Conservation (phyloP, 2,888 invertebrate genomes). For the Parnassius glacialis region DNA sequence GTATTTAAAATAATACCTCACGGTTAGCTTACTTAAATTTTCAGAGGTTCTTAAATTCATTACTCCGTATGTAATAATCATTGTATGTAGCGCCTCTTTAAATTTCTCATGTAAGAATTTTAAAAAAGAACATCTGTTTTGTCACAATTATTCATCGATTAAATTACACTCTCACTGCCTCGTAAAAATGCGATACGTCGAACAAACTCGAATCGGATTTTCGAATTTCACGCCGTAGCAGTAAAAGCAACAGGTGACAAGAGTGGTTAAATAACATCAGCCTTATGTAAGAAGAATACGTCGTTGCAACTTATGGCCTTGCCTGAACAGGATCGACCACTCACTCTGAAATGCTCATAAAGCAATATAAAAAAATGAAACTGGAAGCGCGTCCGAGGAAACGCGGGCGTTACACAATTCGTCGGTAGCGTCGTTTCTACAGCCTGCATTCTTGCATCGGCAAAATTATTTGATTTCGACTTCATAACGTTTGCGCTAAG, state of each 20-base stretch:
- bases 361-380: conserved; percentile 7
- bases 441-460: conserved; percentile 1
- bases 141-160: neutral
- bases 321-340: conserved; percentile 11
- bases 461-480: neutral
- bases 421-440: neutral
- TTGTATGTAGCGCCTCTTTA: no score
- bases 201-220: conserved; percentile 14
- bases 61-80: no score
- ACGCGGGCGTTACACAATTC: conserved; percentile 15
- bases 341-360: conserved; percentile 8
- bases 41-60: no score
- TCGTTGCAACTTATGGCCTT: conserved; percentile 22
- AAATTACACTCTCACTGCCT: conserved; percentile 8
- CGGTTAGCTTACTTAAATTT: no score
- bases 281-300: conserved; percentile 21
- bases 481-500: no score
- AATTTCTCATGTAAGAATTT: no score
- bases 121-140: neutral
- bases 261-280: conserved; percentile 10
- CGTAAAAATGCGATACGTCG: conserved; percentile 3
- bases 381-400: conserved; percentile 10
- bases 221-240: conserved; percentile 23
- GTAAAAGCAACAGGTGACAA: conserved; percentile 20
- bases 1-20: no score